Percentiles rank a stretch among this genome's conserved stretches.
Conservation (phyloP, 1,140 invertebrate species). For the Nasonia longicornis region DNA sequence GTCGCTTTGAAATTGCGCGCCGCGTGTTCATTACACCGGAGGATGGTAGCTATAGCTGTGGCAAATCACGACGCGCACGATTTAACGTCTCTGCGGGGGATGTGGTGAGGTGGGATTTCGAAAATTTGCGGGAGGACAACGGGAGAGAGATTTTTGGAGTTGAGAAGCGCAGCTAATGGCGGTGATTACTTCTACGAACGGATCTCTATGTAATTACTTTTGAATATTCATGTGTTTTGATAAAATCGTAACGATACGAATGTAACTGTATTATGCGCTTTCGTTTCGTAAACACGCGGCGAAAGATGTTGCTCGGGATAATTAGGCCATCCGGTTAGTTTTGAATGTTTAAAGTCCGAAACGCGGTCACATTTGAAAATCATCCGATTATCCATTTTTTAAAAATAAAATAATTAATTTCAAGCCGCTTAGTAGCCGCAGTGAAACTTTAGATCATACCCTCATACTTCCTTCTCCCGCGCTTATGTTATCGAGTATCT, state of each 20-base stretch:
- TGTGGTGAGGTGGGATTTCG: neutral
- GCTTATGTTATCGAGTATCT: neutral
- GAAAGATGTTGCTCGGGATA: neutral
- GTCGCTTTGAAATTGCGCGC: no score
- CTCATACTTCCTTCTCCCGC: neutral
- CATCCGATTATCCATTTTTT: neutral
- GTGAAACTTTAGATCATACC: neutral
- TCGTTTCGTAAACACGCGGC: neutral
- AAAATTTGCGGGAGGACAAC: neutral
- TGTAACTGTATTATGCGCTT: no score
- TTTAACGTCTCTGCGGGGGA: neutral
- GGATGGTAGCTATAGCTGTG: neutral
- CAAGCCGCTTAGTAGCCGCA: neutral
- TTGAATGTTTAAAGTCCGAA: neutral
- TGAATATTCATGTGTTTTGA: neutral
- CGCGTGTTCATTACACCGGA: no score
- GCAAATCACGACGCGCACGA: neutral
- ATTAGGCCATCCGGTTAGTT: neutral
- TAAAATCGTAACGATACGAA: neutral
- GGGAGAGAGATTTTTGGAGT: no score
- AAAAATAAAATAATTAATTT: neutral
- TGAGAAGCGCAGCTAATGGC: no score
- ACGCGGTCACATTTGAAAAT: neutral
- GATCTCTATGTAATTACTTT: no score
- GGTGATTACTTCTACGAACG: no score